Percentiles rank a stretch among this genome's conserved stretches.
These are phyloP conservation scores for Siniperca scherzeri DNA, from an alignment of 2,797 vertebrate species.

Conservation along the genomic window DNA sequence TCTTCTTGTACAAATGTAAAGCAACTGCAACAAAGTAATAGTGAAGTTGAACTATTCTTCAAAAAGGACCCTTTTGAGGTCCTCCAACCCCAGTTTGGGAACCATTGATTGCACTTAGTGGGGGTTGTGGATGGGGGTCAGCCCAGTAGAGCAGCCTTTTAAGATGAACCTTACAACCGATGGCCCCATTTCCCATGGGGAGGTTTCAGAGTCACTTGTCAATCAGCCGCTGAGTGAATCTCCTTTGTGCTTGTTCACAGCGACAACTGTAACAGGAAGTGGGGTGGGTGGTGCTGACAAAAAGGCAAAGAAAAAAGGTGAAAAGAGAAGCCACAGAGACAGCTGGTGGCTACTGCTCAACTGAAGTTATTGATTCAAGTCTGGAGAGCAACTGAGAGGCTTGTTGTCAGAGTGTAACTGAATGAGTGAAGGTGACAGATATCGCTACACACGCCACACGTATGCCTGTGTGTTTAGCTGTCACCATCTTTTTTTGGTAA, in stretches of 20 bases:
- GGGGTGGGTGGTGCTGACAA: slow-evolving; percentile 52
- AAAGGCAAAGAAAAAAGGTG: slow-evolving; percentile 26
- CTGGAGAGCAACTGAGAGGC: slow-evolving; percentile 3
- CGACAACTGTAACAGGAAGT: slow-evolving; percentile 75
- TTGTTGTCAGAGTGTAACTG: slow-evolving; percentile 8
- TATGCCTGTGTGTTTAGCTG: background rate
- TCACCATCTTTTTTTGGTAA: background rate
- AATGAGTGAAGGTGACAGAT: slow-evolving; percentile 43
- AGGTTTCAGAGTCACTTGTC: slow-evolving; percentile 63
- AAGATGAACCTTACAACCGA: slow-evolving; percentile 60
- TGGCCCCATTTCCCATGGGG: slow-evolving; percentile 64
- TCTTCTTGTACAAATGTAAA: slow-evolving; percentile 15
- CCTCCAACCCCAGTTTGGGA: slow-evolving; percentile 15
- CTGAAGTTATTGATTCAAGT: slow-evolving; percentile 58
- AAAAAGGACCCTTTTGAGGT: slow-evolving; percentile 9
- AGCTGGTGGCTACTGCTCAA: slow-evolving; percentile 63
- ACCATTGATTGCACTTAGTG: slow-evolving; percentile 32
- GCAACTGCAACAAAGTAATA: slow-evolving; percentile 14
- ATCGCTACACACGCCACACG: background rate
- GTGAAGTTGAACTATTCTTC: slow-evolving; percentile 22
- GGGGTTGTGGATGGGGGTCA: slow-evolving; percentile 39
- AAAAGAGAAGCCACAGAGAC: slow-evolving; percentile 40
- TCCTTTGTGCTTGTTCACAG: slow-evolving; percentile 76
- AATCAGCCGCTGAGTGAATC: slow-evolving; percentile 65
- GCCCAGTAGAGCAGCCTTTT: slow-evolving; percentile 49